Evolutionary conservation across 2,797 vertebrate genomes (phyloP).

Genomic region (Tinamus major): DNA sequence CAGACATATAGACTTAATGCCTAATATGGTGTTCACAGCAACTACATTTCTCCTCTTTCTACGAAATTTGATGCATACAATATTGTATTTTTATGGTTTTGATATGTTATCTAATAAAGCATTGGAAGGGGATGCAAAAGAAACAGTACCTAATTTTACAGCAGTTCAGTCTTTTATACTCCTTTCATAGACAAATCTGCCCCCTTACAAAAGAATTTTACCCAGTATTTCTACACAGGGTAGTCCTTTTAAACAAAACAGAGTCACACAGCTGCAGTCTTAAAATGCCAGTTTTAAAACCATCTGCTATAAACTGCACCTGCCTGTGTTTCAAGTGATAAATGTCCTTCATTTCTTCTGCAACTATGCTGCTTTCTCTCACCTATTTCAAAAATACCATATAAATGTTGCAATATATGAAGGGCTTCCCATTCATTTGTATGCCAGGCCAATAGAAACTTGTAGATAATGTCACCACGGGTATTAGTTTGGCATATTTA

Average conservation of each 20-base stretch:
- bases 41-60: neutral
- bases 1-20: neutral
- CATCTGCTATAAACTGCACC: conserved; percentile 42
- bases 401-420: conserved; percentile 7
- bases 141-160: neutral
- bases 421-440: conserved; percentile 21
- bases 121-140: neutral
- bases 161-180: neutral
- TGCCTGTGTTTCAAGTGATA: conserved; percentile 2
- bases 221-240: neutral
- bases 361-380: neutral
- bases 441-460: neutral
- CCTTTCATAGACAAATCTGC: neutral
- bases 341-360: conserved; percentile 11
- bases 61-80: neutral
- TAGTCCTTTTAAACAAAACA: conserved; percentile 34
- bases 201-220: conserved; percentile 4
- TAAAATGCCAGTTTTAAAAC: conserved; percentile 29
- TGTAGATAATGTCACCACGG: conserved; percentile 29
- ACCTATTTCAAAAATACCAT: conserved; percentile 53
- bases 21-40: neutral
- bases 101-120: neutral
- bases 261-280: conserved; percentile 38
- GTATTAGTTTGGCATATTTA: conserved; percentile 51
- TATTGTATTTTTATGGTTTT: neutral